Percentiles rank a stretch among this genome's conserved stretches.
Evolutionary conservation across 2,113 vertebrate genomes (phyloP).

Genomic region (Burhinus bistriatus): DNA sequence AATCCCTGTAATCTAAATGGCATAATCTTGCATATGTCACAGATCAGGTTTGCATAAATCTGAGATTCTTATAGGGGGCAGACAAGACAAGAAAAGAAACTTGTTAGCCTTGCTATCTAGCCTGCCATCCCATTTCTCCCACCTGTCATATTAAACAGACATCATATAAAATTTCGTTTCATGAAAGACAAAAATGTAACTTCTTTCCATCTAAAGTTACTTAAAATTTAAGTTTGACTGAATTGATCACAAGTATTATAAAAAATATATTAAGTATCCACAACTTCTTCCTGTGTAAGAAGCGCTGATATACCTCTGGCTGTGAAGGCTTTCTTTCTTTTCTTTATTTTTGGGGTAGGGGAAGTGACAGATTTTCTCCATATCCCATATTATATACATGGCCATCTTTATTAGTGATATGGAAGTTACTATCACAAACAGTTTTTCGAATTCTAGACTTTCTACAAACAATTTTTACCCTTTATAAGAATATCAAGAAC

Average conservation of each 20-base stretch:
- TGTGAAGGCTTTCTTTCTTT: neutral
- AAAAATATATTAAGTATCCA: neutral
- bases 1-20: neutral
- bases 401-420: neutral
- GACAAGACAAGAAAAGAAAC: neutral
- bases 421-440: neutral
- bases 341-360: neutral
- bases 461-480: neutral
- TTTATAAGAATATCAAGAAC: neutral
- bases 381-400: no score
- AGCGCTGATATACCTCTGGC: neutral
- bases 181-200: neutral
- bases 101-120: neutral
- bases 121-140: neutral
- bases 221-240: neutral
- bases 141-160: fast-evolving
- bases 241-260: neutral
- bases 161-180: neutral
- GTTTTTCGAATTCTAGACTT: neutral
- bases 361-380: neutral
- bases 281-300: neutral
- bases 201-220: neutral
- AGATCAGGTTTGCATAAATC: neutral
- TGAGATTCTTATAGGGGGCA: neutral
- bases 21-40: neutral